These are phyloP conservation scores for Oxyura jamaicensis DNA, from an alignment of 2,113 vertebrate species.

Conservation along the genomic window DNA sequence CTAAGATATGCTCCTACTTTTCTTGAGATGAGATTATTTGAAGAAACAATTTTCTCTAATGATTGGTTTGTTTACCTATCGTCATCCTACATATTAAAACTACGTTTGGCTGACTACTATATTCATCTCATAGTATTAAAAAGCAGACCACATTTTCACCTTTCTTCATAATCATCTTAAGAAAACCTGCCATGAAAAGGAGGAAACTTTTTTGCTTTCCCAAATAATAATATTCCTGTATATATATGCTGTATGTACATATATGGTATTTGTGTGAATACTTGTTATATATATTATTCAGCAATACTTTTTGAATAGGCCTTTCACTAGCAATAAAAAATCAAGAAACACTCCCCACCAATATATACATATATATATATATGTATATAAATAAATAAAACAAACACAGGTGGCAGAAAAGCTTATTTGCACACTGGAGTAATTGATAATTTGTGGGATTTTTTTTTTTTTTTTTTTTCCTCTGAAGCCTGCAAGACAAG, in stretches of 20 bases:
- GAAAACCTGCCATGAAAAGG: background rate
- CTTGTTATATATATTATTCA: background rate
- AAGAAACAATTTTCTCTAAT: background rate
- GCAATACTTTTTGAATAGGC: background rate
- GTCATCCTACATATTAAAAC: conserved; percentile 32
- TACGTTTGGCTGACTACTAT: background rate
- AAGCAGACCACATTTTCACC: background rate
- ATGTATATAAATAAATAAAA: background rate
- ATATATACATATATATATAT: background rate
- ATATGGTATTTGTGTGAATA: no score
- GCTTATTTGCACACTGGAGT: conserved; percentile 18
- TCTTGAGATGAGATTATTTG: background rate
- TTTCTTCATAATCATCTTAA: background rate
- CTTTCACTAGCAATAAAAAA: background rate
- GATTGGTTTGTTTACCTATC: background rate
- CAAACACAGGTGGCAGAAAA: conserved; percentile 18
- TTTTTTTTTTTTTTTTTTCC: background rate
- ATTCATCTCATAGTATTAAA: background rate
- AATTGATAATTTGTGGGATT: conserved; percentile 62
- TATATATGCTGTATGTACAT: background rate
- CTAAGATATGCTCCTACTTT: background rate
- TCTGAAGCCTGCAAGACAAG: conserved; percentile 42
- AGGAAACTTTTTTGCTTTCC: background rate
- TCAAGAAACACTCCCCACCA: background rate
- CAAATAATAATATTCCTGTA: background rate